Evolutionary conservation across 1,140 invertebrate species (phyloP), one percentile per base, ranked within the genome.

Genomic region (Drosophila ambigua): DNA sequence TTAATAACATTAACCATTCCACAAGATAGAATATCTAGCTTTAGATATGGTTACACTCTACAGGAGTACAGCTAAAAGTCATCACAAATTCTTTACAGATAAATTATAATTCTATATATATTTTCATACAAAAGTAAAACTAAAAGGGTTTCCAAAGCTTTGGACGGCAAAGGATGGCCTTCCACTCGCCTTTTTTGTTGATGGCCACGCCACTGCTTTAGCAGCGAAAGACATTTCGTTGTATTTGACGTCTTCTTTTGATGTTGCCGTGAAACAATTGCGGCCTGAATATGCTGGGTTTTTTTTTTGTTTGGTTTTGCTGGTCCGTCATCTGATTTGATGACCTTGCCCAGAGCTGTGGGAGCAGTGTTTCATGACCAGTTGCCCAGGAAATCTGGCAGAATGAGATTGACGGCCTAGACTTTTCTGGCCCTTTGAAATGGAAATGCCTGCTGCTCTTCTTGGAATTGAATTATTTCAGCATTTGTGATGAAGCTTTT

Each of bases 241-340:
- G 48, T 53, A 52, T 74, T 79, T 72, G 76, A 64, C 71, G 75
- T 79, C 59, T 68, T 66, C 79, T 84, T 76, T 72, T 77, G 77
- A 74, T 69, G 81, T 77, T 61, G 52, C 61, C 55, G 73, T 65
- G 50, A 77, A 75, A 81, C 77, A 80, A 77, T 80, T 80, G 77
- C 48, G 61, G 76, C 62, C 72, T 66, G 50, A 75, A 75, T 61
- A 60, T 5, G 26, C 7, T 75, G 23, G 24, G 43, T 49, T 72
- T 51, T 43, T 44, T 20, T 39, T 35, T 5, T 46, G 52, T 46
- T 69, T 71, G 59, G 65, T 28, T 59, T 66, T 53, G 41, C 35
- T 39, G 53, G 66, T 46, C 23, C 23, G 41, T 23, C 65, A 53
- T 71, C 67, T 75, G 72, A 72, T 80, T 84, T 77, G 81, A 84